Evolutionary conservation across 2,888 invertebrate species (phyloP), one percentile per base, ranked within the genome.

Genomic region (Xestoiulus laeticollis): DNA sequence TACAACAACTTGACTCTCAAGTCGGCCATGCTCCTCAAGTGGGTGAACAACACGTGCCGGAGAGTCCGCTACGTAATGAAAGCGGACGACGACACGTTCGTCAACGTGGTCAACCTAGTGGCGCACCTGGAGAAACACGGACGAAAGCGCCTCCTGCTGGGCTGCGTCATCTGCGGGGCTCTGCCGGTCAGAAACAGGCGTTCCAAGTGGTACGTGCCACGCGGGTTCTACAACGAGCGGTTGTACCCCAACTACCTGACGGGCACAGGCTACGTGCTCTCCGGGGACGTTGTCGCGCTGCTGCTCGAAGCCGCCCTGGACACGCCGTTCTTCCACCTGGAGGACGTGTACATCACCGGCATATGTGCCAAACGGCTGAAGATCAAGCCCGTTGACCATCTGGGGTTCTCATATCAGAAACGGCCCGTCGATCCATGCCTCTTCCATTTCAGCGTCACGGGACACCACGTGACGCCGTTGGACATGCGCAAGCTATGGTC

Each of bases 61-160:
- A 90, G 91, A 53, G 94, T 88, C 0, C 33, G 85, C 8, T 97
- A 95, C 92, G 93, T 97, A 32, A 93, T 97, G 92, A 97, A 97
- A 93, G 95, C 96, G 5, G 97, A 97, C 90, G 97, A 97, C 90
- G 97, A 97, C 90, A 96, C 96, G 93, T 97, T 96, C 91, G 94
- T 97, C 0, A 96, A 96, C 92, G 93, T 96, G 88, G 94, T 94
- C n/a, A 94, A 94, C 90, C 92, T 96, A 33, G 91, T 95, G 87
- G 88, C 90, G 2, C 89, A 90, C 26, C 88, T 91, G 14, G n/a
- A 53, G n/a, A 12, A 16, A n/a, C 88, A 84, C 30, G 89, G 85
- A 33, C 88, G 85, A 59, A 87, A 88, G 14, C 89, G 89, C 48
- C 88, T 95, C 89, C 92, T 97, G 85, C 93, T 95, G 16, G 97